Percentiles rank a stretch among this genome's conserved stretches.
These are phyloP conservation scores for Glyphotaelius pellucidus DNA, from an alignment of 2,888 invertebrate species.

Conservation along the genomic window DNA sequence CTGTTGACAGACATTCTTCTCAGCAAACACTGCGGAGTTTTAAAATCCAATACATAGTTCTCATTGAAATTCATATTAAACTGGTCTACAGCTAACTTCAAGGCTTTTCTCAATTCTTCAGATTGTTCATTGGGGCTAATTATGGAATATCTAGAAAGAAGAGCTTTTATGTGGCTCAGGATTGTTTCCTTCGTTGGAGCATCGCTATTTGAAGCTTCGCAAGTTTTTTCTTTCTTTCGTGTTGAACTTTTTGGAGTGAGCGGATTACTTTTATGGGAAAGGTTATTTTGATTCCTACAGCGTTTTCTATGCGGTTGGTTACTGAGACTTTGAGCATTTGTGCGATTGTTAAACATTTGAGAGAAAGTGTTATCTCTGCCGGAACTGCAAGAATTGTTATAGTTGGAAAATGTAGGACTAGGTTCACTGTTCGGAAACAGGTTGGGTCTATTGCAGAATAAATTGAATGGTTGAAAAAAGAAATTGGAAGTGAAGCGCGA, in stretches of 20 bases:
- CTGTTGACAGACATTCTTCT: slow-evolving; percentile 27
- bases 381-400: slow-evolving; percentile 19
- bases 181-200: slow-evolving; percentile 26
- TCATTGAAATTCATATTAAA: slow-evolving; percentile 56
- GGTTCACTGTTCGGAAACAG: slow-evolving; percentile 1
- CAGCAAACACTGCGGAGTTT: slow-evolving; percentile 29
- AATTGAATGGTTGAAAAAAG: slow-evolving; percentile 29
- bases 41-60: slow-evolving; percentile 51
- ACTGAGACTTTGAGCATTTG: slow-evolving; percentile 20
- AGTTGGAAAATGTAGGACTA: background rate
- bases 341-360: slow-evolving; percentile 26
- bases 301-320: slow-evolving; percentile 16
- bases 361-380: slow-evolving; percentile 33
- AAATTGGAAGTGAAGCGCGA: slow-evolving; percentile 26
- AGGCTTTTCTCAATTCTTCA: slow-evolving; percentile 54
- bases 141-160: slow-evolving; percentile 43
- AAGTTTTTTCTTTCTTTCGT: slow-evolving; percentile 8
- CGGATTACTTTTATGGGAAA: slow-evolving; percentile 7
- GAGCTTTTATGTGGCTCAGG: slow-evolving; percentile 34
- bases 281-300: slow-evolving; percentile 34
- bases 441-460: slow-evolving; percentile 38
- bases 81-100: slow-evolving; percentile 47
- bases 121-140: slow-evolving; percentile 43
- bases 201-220: background rate
- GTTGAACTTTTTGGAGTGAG: background rate